These are phyloP conservation scores for Phaethon lepturus DNA, from an alignment of 2,113 vertebrate genomes.

Conservation along the genomic window DNA sequence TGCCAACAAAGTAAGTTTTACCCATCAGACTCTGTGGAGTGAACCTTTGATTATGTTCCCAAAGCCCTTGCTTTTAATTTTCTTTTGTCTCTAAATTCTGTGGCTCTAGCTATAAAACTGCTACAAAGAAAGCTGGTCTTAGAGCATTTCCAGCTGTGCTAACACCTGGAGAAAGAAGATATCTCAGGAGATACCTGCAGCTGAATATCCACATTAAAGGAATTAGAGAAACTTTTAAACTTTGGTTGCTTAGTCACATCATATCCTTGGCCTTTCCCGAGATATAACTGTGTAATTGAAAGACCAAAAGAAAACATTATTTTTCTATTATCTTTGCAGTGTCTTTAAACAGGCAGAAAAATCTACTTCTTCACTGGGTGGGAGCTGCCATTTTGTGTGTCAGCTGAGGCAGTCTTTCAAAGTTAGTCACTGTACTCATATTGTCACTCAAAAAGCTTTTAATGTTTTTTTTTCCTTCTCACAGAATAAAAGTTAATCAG, in stretches of 20 bases:
- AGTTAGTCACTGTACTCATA: background rate
- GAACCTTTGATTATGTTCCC: background rate
- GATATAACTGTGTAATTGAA: background rate
- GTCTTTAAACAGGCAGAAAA: background rate
- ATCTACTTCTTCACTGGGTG: background rate
- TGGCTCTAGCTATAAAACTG: background rate
- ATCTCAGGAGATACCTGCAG: background rate
- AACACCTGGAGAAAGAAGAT: background rate
- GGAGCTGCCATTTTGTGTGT: background rate
- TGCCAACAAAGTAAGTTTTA: background rate
- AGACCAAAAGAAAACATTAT: background rate
- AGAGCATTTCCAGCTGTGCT: background rate
- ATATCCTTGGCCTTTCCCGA: background rate
- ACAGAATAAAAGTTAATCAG: background rate
- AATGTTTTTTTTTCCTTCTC: background rate
- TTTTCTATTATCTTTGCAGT: background rate
- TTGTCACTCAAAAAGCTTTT: background rate
- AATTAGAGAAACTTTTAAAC: background rate
- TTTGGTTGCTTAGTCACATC: background rate
- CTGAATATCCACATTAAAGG: background rate
- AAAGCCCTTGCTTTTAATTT: background rate
- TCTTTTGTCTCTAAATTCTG: constrained; percentile 3
- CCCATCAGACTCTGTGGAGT: background rate
- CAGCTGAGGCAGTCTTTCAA: background rate
- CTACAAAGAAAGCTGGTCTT: background rate